phyloP scores from a whole-genome alignment of 1,140 invertebrate species.

The Drosophila dunni region DNA sequence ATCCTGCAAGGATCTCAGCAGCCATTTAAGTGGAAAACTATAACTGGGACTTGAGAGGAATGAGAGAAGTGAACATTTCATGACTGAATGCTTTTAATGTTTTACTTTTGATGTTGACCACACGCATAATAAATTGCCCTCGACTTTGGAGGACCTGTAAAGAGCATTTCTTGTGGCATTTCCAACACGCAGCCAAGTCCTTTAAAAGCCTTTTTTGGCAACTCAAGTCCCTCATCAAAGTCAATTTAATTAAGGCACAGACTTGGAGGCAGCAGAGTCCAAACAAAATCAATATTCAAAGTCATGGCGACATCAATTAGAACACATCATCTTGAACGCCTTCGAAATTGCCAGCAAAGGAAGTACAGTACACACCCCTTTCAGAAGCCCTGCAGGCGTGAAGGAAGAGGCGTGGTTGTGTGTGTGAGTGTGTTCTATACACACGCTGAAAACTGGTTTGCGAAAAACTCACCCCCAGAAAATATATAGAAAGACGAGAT shows the following conservation, averaged over 20 bases:
- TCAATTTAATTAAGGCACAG: conserved; percentile 76
- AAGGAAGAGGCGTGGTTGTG: conserved; percentile 70
- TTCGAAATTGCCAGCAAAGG: conserved; percentile 26
- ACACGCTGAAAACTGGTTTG: conserved; percentile 56
- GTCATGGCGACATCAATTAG: conserved; percentile 72
- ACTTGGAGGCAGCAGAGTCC: conserved; percentile 19
- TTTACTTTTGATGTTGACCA: conserved; percentile 72
- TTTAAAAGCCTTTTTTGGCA: conserved; percentile 56
- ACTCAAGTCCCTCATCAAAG: conserved; percentile 66
- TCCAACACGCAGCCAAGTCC: conserved; percentile 19
- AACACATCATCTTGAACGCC: conserved; percentile 71
- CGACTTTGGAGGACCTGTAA: neutral
- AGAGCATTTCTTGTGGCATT: conserved; percentile 26
- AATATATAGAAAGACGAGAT: conserved; percentile 46
- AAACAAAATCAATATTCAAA: conserved; percentile 73
- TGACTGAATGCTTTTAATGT: conserved; percentile 68
- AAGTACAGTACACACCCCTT: conserved; percentile 62
- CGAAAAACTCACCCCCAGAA: conserved; percentile 70
- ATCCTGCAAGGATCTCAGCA: conserved; percentile 28
- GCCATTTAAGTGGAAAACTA: conserved; percentile 50
- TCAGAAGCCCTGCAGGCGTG: conserved; percentile 6
- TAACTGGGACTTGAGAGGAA: conserved; percentile 12
- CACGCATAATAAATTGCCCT: conserved; percentile 56
- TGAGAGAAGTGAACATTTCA: conserved; percentile 58
- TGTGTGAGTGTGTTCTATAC: conserved; percentile 8